Evolutionary conservation across 1,140 invertebrate species (phyloP), one percentile per base, ranked within the genome.

Genomic region (Pteromalus puparum): DNA sequence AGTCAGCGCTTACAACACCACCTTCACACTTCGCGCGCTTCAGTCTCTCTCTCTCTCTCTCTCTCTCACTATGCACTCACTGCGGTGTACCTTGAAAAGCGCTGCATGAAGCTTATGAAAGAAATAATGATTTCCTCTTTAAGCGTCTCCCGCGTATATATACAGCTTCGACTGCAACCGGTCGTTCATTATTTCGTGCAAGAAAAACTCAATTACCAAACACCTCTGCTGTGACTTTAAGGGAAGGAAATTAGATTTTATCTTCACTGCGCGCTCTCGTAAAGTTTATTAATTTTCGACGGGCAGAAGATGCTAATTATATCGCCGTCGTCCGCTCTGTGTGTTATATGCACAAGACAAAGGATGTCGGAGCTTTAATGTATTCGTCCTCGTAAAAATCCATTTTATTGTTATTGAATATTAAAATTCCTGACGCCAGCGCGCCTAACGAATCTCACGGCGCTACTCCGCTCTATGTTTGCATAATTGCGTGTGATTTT

Each of bases 101-200:
- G 48, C 77, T 46, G 21, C 76, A 70, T 68, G 26, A 73, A 42
- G 70, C 48, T 81, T 75, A 80, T 84, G 77, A 84, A 82, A 82
- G 81, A 82, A 84, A 84, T 84, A 84, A 84, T 65, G 72, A 81
- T 84, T 84, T 84, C 77, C 76, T 73, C 68, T 53, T 84, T 67
- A 81, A 75, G 70, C 61, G 75, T 73, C 70, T 84, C 28, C 7
- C 18, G 13, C 48, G 13, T 18, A 0, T 15, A 0, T 15, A 4
- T 48, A 18, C 46, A 34, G 42, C 15, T 48, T 48, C 42, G n/a
- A 84, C 74, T 78, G 67, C 53, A 67, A 82, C 72, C 28, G 81
- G 10, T 46, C 61, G n/a, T 75, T 80, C 70, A 24, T 73, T 46
- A 46, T 75, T 84, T 75, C 34, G 68, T 18, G n/a, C 30, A 75